These are phyloP conservation scores for Monopterus albus DNA, from an alignment of 2,113 vertebrate species.

Conservation along the genomic window DNA sequence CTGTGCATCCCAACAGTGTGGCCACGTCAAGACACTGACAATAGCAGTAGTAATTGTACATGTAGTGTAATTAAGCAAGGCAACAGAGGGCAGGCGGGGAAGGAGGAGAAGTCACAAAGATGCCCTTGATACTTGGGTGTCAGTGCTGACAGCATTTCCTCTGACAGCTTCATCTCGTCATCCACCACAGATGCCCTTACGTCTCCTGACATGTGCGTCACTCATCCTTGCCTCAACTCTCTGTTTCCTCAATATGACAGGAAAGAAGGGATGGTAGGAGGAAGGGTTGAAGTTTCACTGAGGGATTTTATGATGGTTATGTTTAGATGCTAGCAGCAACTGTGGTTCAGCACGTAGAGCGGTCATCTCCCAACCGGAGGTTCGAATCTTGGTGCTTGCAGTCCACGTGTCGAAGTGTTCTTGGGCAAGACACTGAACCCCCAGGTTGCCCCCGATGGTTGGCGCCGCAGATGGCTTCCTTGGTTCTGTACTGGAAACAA, in stretches of 20 bases:
- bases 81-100: slow-evolving; percentile 65
- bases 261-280: slow-evolving; percentile 31
- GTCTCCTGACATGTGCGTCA: slow-evolving; percentile 81
- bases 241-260: slow-evolving; percentile 58
- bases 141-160: slow-evolving; percentile 77
- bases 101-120: slow-evolving; percentile 62
- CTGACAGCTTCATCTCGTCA: slow-evolving; percentile 78
- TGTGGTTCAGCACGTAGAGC: too few species aligned
- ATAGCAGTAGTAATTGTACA: slow-evolving; percentile 59
- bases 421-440: too few species aligned
- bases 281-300: slow-evolving; percentile 27
- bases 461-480: too few species aligned
- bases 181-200: slow-evolving; percentile 68
- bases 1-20: slow-evolving; percentile 64
- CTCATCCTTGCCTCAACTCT: slow-evolving; percentile 70
- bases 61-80: slow-evolving; percentile 74
- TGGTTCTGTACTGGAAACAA: too few species aligned
- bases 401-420: too few species aligned
- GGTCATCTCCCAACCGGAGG: too few species aligned
- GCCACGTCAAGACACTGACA: slow-evolving; percentile 74
- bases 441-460: too few species aligned
- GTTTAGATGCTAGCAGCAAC: slow-evolving; percentile 23
- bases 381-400: too few species aligned
- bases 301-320: slow-evolving; percentile 35
- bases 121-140: slow-evolving; percentile 79